These are phyloP conservation scores for Lutjanus campechanus DNA, from an alignment of 2,797 vertebrate genomes.

Conservation along the genomic window DNA sequence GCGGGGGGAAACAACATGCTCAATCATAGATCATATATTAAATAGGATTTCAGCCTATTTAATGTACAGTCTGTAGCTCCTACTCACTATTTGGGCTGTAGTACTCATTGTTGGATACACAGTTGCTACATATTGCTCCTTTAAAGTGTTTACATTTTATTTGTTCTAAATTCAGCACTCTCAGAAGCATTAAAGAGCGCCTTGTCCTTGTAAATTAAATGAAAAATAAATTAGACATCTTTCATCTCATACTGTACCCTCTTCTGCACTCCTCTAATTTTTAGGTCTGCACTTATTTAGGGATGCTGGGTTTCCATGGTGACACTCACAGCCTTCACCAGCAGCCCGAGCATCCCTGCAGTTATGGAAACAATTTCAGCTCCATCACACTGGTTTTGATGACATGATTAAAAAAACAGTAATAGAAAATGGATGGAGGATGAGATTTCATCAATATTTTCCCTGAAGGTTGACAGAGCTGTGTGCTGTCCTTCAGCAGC, in stretches of 20 bases:
- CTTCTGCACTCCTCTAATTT: constrained; percentile 10
- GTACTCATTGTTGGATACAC: too few relatives aligned
- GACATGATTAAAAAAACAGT: constrained; percentile 21
- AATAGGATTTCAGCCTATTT: too few relatives aligned
- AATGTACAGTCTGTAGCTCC: too few relatives aligned
- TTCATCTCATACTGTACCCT: constrained; percentile 1
- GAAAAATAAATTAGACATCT: neutral
- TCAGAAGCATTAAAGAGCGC: neutral
- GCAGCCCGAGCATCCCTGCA: constrained; percentile 28
- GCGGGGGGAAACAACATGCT: too few relatives aligned
- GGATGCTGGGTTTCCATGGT: constrained; percentile 73
- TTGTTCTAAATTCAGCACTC: neutral
- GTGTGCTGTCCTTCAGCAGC: neutral
- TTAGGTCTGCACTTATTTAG: constrained; percentile 19
- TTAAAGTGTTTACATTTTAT: too few relatives aligned
- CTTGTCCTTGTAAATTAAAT: neutral
- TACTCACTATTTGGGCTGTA: too few relatives aligned
- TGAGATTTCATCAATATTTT: neutral
- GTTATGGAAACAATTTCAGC: constrained; percentile 47
- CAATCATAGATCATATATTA: too few relatives aligned
- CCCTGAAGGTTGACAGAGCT: neutral
- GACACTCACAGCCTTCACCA: constrained; percentile 57
- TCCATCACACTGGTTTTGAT: constrained; percentile 27
- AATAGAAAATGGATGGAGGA: neutral
- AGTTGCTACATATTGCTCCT: too few relatives aligned